Evolutionary conservation across 1,140 invertebrate species (phyloP), one percentile per base, ranked within the genome.

Genomic region (Nixonia krombeini): DNA sequence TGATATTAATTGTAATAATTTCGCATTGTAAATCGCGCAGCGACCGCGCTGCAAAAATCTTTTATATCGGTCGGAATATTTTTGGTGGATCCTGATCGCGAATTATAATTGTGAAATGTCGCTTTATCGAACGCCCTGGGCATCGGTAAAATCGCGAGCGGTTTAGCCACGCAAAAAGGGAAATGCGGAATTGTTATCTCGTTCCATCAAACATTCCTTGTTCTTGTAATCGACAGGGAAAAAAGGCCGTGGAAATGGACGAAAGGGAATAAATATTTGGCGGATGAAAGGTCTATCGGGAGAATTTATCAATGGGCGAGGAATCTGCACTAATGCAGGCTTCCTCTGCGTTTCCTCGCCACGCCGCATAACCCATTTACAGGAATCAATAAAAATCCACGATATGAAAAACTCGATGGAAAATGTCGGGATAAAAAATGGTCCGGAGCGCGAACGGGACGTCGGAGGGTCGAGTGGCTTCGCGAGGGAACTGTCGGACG

Each of bases 301-400:
- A 31, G 12, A 18, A 35, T 18, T 49, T 23, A 29, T 49, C 6
- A 18, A 49, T 47, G 21, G 17, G 2, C 9, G 12, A 5, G 29
- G 10, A 40, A 40, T 16, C 4, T 4, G 38, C 38, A 16, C 13
- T 40, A 18, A 37, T 37, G 38, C 38, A 40, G 1, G 38, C 6
- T n/a, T 2, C 18, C 18, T 37, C 26, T 13, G 8, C 37, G 38
- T 18, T 26, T 10, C 15, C 18, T 29, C 41, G 25, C n/a, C 4
- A 16, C 18, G 21, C 18, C 29, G 16, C 55, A 49, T 58, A 56
- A 42, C 58, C 40, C 45, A 62, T 65, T 74, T 45, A 55, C 66
- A 55, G 38, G 56, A 59, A 72, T 74, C 63, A 45, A 74, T 74
- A 67, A 74, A 72, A 75, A 72, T 74, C 37, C 40, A 47, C 37